Conservation (phyloP, 2,113 vertebrate genomes). For the Eulemur macaco region DNA sequence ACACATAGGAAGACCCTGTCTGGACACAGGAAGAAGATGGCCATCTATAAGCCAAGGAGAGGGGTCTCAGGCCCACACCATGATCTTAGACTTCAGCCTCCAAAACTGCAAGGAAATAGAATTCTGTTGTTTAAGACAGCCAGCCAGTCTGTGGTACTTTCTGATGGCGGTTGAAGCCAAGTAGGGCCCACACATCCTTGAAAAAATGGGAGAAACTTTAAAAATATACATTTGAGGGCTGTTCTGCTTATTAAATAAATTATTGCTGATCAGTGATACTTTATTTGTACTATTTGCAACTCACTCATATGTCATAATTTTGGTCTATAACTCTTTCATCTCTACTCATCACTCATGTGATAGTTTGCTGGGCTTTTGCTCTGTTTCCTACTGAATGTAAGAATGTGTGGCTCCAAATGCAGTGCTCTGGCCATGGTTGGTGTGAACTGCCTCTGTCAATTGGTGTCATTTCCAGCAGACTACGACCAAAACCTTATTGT, state of each 20-base stretch:
- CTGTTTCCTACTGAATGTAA: not conserved
- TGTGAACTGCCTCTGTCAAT: fast-evolving
- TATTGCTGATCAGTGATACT: fast-evolving
- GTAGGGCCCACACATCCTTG: fast-evolving
- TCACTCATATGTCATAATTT: fast-evolving
- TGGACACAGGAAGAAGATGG: fast-evolving
- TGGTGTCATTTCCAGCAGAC: not conserved
- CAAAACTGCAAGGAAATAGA: fast-evolving
- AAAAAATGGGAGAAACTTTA: not conserved
- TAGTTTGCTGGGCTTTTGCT: not conserved
- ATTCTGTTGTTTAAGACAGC: fast-evolving
- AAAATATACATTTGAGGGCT: not conserved
- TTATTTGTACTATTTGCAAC: not conserved
- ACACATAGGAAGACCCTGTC: fast-evolving
- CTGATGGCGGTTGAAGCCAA: fast-evolving
- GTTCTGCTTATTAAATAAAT: not conserved
- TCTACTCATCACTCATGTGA: not conserved
- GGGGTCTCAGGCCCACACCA: fast-evolving
- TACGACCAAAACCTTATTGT: not conserved
- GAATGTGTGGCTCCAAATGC: not conserved
- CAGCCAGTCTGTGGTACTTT: fast-evolving
- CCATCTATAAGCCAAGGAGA: fast-evolving
- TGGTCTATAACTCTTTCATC: no score
- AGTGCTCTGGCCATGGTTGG: fast-evolving
- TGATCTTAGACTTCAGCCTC: fast-evolving